These are phyloP conservation scores for Cyprinella venusta DNA, from an alignment of 2,797 vertebrate genomes.

Conservation along the genomic window DNA sequence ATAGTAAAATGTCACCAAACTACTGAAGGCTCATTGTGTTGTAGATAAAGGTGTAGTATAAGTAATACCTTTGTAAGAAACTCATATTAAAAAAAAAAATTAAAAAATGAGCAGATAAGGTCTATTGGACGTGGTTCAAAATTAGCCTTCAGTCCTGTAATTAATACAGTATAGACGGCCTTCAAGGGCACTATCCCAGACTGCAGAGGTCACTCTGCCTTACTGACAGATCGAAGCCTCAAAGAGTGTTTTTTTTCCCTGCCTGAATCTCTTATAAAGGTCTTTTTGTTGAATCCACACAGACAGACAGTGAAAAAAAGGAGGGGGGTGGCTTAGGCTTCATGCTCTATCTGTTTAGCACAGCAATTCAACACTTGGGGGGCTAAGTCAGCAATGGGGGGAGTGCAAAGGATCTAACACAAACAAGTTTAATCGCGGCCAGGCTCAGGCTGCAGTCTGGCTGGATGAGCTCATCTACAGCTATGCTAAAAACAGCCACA, in stretches of 20 bases:
- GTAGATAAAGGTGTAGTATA: not conserved
- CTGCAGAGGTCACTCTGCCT: conserved; percentile 30
- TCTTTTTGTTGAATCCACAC: conserved; percentile 48
- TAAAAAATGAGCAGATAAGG: not conserved
- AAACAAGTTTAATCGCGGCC: conserved; percentile 71
- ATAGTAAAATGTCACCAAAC: too few species aligned
- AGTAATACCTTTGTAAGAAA: not conserved
- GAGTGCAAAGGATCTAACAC: conserved; percentile 63
- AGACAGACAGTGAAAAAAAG: conserved; percentile 4
- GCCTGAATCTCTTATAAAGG: conserved; percentile 45
- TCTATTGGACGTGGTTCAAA: not conserved
- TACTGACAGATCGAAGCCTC: conserved; percentile 24
- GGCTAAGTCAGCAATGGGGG: conserved; percentile 66
- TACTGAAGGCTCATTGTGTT: not conserved
- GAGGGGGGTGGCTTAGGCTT: not conserved
- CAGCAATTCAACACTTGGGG: conserved; percentile 60
- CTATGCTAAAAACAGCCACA: conserved; percentile 58
- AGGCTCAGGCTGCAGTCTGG: conserved; percentile 60
- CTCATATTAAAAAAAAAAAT: too few species aligned
- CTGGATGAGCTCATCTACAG: conserved; percentile 67
- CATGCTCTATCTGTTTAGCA: conserved; percentile 60
- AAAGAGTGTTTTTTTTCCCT: conserved; percentile 50
- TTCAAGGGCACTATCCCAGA: conserved; percentile 23
- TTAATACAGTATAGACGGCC: conserved; percentile 12
- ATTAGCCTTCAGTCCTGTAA: conserved; percentile 9